Percentiles rank a stretch among this genome's conserved stretches.
phyloP scores from a whole-genome alignment of 2,888 invertebrate species.

The Salpingus planirostris region DNA sequence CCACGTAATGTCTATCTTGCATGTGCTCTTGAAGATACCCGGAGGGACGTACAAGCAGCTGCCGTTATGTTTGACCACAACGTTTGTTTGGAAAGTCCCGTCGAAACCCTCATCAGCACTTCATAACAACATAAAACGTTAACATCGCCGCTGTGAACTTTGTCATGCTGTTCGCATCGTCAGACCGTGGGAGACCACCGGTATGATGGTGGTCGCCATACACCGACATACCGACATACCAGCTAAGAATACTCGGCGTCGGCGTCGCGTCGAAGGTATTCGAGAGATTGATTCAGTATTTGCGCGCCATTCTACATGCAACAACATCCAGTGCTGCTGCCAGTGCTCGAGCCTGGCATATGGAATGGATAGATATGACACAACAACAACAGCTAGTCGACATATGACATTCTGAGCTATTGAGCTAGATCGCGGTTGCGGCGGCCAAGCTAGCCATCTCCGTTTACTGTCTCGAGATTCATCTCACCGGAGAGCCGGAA shows the following conservation, averaged over 20 bases:
- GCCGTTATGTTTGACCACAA: slow-evolving; percentile 97
- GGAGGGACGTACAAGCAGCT: slow-evolving; percentile 99
- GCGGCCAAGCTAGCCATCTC: slow-evolving; percentile 32
- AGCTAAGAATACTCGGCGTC: slow-evolving; percentile 9
- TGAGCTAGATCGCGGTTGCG: slow-evolving; percentile 28
- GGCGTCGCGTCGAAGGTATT: slow-evolving; percentile 9
- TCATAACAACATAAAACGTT: slow-evolving; percentile 43
- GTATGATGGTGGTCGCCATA: no score
- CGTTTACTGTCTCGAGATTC: slow-evolving; percentile 14
- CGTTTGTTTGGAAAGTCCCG: slow-evolving; percentile 99
- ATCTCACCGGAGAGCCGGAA: slow-evolving; percentile 11
- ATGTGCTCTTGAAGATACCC: slow-evolving; percentile 99
- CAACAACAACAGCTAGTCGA: slow-evolving; percentile 26
- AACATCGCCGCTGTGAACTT: slow-evolving; percentile 31
- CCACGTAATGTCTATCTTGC: slow-evolving; percentile 99
- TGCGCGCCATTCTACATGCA: slow-evolving; percentile 31
- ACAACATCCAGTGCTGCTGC: slow-evolving; percentile 33
- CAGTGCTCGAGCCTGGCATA: no score
- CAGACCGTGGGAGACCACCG: slow-evolving; percentile 15
- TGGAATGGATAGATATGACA: slow-evolving; percentile 16
- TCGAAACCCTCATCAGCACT: slow-evolving; percentile 99
- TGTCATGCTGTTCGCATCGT: slow-evolving; percentile 24
- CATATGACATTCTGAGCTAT: slow-evolving; percentile 20
- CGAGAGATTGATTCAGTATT: no score
- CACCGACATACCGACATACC: slow-evolving; percentile 16